Percentiles rank a stretch among this genome's conserved stretches.
These are phyloP conservation scores for Apodemus sylvaticus DNA, from an alignment of 2,113 vertebrate species.

Conservation along the genomic window DNA sequence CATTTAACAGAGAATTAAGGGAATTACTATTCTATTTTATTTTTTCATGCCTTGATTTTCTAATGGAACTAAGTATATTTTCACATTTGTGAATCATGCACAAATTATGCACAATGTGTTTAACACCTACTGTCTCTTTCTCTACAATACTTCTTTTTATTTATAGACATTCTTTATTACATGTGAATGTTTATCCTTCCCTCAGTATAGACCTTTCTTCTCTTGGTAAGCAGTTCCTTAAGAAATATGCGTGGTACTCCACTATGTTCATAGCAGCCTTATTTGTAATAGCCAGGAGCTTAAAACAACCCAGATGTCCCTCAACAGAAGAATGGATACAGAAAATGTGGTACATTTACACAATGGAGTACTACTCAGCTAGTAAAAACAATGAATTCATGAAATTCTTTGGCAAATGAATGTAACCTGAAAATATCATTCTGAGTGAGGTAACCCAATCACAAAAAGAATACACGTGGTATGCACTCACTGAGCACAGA, in stretches of 20 bases:
- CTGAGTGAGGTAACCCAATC: too few species aligned
- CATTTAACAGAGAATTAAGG: not conserved
- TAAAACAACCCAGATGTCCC: too few species aligned
- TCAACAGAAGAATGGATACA: too few species aligned
- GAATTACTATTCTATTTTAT: not conserved
- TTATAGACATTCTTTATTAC: constrained; percentile 6
- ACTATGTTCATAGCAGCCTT: too few species aligned
- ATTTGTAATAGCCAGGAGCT: too few species aligned
- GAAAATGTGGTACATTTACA: too few species aligned
- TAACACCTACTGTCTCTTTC: not conserved
- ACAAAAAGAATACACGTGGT: too few species aligned
- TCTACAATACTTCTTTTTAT: not conserved
- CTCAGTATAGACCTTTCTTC: not conserved
- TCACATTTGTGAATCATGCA: not conserved
- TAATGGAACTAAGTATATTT: not conserved
- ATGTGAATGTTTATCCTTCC: not conserved
- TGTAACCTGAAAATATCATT: too few species aligned
- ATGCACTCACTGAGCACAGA: too few species aligned
- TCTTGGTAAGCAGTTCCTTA: constrained; percentile 12
- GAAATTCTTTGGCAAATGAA: too few species aligned
- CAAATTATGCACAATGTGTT: not conserved
- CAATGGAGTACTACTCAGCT: too few species aligned
- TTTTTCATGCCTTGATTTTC: not conserved
- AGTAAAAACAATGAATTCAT: too few species aligned
- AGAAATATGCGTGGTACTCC: not conserved